Conservation (phyloP, 2,888 invertebrate species). For the Nowickia ferox region DNA sequence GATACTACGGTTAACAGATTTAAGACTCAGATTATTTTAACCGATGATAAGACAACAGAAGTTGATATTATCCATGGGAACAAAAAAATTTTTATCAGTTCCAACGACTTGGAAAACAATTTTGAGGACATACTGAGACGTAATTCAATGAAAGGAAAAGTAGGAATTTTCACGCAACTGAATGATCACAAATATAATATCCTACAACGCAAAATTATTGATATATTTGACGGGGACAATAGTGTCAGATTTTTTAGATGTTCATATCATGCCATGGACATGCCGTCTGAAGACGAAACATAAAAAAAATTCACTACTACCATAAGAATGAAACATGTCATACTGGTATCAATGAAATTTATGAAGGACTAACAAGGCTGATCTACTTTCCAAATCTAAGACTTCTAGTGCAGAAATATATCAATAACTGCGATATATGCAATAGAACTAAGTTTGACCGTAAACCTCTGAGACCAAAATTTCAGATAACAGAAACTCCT, state of each 20-base stretch:
- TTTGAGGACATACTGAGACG: slow-evolving; percentile 37
- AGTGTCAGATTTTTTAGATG: slow-evolving; percentile 64
- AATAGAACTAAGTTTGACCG: slow-evolving; percentile 32
- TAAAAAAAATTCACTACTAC: slow-evolving; percentile 31
- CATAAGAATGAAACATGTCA: slow-evolving; percentile 51
- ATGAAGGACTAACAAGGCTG: slow-evolving; percentile 53
- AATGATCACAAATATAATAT: slow-evolving; percentile 52
- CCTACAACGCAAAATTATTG: slow-evolving; percentile 64
- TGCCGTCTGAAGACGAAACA: slow-evolving; percentile 6
- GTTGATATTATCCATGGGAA: slow-evolving; percentile 36
- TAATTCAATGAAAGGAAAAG: slow-evolving; percentile 29
- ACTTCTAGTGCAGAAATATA: slow-evolving; percentile 50
- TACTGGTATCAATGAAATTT: slow-evolving; percentile 2
- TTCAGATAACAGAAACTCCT: slow-evolving; percentile 21
- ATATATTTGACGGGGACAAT: slow-evolving; percentile 22
- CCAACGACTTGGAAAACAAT: slow-evolving; percentile 28
- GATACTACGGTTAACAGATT: slow-evolving; percentile 33
- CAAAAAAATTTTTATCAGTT: slow-evolving; percentile 45
- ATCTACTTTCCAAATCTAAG: slow-evolving; percentile 64
- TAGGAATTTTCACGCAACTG: slow-evolving; percentile 60
- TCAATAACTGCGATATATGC: slow-evolving; percentile 28
- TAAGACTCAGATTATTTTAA: too few species aligned
- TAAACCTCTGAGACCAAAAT: slow-evolving; percentile 15
- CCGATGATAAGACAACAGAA: not conserved
- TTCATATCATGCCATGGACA: slow-evolving; percentile 57